Evolutionary conservation across 2,888 invertebrate species (phyloP), one percentile per base, ranked within the genome.

Genomic region (Eucera pruinosa): DNA sequence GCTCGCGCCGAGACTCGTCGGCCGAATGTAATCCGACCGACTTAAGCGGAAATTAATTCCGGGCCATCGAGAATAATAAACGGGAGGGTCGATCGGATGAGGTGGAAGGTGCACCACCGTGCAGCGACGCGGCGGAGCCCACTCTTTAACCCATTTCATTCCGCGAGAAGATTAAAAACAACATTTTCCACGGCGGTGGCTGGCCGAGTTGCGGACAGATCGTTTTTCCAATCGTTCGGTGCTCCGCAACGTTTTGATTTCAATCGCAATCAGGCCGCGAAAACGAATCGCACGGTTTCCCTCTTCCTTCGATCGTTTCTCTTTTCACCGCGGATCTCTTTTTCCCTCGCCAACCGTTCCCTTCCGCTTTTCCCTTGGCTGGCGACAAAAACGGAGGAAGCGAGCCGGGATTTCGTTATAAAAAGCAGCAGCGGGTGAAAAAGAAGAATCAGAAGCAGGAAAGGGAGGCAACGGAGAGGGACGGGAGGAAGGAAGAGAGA

Each of bases 251-350:
- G 68, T 75, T 83, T 81, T 69, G 68, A 83, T 83, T 83, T 80
- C 82, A 80, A 81, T 83, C 84, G 78, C 82, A 72, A 80, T 82
- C 84, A 60, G 48, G 48, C 66, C 60, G 70, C 78, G 57, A 74
- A 74, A 78, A 69, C 69, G 70, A 74, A 77, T 76, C n/a, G n/a
- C n/a, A n/a, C 72, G 72, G 25, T 36, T 55, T 39, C n/a, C n/a
- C n/a, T 61, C 68, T 47, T 47, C 39, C 30, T 27, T 6, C 4
- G 43, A 0, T 41, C 41, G n/a, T 11, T 57, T 27, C 39, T 27
- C 30, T 20, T 60, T 41, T 30, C n/a, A 18, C 15, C n/a, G n/a
- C 7, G 5, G 9, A 36, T 25, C 25, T 4, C 50, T n/a, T n/a
- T n/a, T n/a, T 23, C 3, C 15, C 15, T 13, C 9, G 7, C 57